Conservation (phyloP, 2,888 invertebrate species). For the Drosophila mimetica region DNA sequence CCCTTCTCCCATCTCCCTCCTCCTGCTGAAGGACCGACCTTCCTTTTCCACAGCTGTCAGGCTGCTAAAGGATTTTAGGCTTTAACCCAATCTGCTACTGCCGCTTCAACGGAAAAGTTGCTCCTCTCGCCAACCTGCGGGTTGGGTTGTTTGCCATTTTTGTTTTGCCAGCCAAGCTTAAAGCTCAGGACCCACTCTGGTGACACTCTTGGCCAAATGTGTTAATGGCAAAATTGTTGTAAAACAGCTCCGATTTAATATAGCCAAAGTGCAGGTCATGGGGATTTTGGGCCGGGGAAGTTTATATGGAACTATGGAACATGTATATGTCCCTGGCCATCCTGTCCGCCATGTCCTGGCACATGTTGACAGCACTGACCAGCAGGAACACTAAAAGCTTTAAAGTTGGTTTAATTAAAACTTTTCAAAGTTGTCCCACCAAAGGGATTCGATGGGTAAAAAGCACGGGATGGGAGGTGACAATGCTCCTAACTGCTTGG, state of each 20-base stretch:
- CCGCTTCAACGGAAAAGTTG: slow-evolving; percentile 39
- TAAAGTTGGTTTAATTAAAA: slow-evolving; percentile 75
- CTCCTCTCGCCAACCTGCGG: slow-evolving; percentile 33
- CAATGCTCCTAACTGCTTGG: slow-evolving; percentile 12
- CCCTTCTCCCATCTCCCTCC: not conserved
- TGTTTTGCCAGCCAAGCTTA: slow-evolving; percentile 27
- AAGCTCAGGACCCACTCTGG: slow-evolving; percentile 18
- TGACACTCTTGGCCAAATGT: slow-evolving; percentile 54
- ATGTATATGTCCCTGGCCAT: slow-evolving; percentile 8
- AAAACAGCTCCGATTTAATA: slow-evolving; percentile 57
- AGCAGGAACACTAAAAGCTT: slow-evolving; percentile 62
- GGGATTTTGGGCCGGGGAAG: not conserved
- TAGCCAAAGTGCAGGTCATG: slow-evolving; percentile 7
- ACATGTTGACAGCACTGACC: slow-evolving; percentile 51
- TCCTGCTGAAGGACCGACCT: not conserved
- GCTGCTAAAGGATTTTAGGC: slow-evolving; percentile 56
- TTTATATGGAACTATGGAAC: not conserved
- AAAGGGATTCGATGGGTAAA: slow-evolving; percentile 12
- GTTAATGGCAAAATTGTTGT: slow-evolving; percentile 64
- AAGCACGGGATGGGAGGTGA: slow-evolving; percentile 6
- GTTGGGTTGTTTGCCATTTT: slow-evolving; percentile 24
- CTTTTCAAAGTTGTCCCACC: slow-evolving; percentile 43
- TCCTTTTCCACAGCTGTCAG: slow-evolving; percentile 53
- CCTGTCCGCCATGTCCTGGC: slow-evolving; percentile 21
- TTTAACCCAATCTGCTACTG: slow-evolving; percentile 51